Evolutionary conservation across 2,797 vertebrate genomes (phyloP).

Genomic region (Clarias pachynema): DNA sequence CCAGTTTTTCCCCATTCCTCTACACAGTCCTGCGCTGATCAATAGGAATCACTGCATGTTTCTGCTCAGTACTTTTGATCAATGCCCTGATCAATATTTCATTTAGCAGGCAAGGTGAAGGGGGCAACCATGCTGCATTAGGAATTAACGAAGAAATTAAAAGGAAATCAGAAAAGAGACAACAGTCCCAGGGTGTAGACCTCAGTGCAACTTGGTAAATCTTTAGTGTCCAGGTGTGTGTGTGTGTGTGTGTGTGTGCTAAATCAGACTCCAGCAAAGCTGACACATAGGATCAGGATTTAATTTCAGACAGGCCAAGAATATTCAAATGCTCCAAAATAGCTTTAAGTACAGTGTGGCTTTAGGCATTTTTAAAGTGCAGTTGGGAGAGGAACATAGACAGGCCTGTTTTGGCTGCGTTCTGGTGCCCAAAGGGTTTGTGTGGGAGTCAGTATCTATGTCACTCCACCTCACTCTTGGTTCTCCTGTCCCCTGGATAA

Average conservation of each 20-base stretch:
- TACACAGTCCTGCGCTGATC: constrained; percentile 46
- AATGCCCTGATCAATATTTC: constrained; percentile 72
- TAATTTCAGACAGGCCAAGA: constrained; percentile 47
- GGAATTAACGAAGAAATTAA: constrained; percentile 57
- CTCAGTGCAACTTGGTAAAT: background rate
- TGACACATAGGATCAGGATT: constrained; percentile 53
- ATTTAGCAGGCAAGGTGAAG: constrained; percentile 69
- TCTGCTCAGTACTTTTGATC: constrained; percentile 69
- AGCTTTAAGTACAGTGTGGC: constrained; percentile 1
- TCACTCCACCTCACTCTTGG: constrained; percentile 9
- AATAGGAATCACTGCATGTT: constrained; percentile 59
- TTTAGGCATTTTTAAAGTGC: constrained; percentile 32
- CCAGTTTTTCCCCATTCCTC: constrained; percentile 5
- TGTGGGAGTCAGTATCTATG: constrained; percentile 30
- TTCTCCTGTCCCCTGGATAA: constrained; percentile 59
- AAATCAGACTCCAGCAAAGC: constrained; percentile 47
- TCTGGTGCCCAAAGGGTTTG: constrained; percentile 33
- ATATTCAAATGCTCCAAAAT: constrained; percentile 40
- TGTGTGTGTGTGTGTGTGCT: constrained; percentile 57
- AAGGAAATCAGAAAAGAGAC: constrained; percentile 22
- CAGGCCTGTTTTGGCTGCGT: constrained; percentile 19
- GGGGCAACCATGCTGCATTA: constrained; percentile 37
- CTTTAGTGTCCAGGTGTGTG: constrained; percentile 31
- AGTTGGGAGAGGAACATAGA: constrained; percentile 1
- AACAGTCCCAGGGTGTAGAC: background rate